phyloP scores from a whole-genome alignment of 2,797 vertebrate genomes.

The Phalloptychus januarius region DNA sequence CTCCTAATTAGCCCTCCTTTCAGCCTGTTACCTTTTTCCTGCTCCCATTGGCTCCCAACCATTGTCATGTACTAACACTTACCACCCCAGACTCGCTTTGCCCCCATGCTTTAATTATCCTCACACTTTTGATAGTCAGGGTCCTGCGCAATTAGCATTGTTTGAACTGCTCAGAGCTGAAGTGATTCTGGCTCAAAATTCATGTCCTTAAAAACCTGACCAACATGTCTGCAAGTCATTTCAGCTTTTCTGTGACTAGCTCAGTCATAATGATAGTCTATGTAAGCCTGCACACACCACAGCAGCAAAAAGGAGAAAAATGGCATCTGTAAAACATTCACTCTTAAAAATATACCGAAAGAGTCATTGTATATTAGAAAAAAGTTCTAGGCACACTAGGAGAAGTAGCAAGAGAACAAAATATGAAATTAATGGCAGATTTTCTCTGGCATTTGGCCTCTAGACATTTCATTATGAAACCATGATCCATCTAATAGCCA shows the following conservation, averaged over 20 bases:
- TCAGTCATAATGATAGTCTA: constrained; percentile 67
- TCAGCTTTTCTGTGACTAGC: constrained; percentile 58
- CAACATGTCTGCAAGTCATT: constrained; percentile 68
- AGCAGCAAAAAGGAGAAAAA: constrained; percentile 43
- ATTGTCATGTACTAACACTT: constrained; percentile 76
- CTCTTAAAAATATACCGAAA: constrained; percentile 43
- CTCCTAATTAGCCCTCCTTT: constrained; percentile 77
- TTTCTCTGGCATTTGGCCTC: constrained; percentile 60
- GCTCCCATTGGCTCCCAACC: constrained; percentile 70
- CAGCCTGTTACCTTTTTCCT: constrained; percentile 74
- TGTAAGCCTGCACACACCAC: constrained; percentile 61
- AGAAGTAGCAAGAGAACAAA: constrained; percentile 52
- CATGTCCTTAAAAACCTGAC: constrained; percentile 61
- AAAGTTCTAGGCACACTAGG: constrained; percentile 36
- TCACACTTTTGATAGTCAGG: constrained; percentile 73
- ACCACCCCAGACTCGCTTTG: constrained; percentile 74
- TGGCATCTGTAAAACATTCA: constrained; percentile 59
- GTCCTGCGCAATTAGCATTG: constrained; percentile 67
- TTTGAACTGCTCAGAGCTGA: constrained; percentile 62
- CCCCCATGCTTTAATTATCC: constrained; percentile 81
- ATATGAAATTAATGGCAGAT: constrained; percentile 66
- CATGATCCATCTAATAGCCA: constrained; percentile 71
- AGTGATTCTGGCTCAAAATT: constrained; percentile 56
- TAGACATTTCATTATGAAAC: constrained; percentile 72
- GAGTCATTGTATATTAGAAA: constrained; percentile 49